Evolutionary conservation across 2,113 vertebrate species (phyloP).

Genomic region (Corythornis madagascariensis): DNA sequence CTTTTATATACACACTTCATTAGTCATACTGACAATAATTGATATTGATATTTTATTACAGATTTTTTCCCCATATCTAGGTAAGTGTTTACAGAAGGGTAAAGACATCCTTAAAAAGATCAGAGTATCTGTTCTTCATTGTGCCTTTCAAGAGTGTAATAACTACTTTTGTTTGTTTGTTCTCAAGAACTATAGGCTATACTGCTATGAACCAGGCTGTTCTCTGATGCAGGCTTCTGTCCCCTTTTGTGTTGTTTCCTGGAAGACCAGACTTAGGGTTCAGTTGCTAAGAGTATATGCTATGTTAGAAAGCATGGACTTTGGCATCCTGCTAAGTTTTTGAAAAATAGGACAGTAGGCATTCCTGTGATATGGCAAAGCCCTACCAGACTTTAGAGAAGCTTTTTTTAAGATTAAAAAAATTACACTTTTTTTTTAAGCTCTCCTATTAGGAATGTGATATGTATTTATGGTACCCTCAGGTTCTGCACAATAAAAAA

Average conservation of each 20-base stretch:
- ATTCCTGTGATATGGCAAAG: background rate
- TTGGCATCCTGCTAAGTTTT: background rate
- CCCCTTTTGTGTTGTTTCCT: background rate
- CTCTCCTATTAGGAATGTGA: constrained; percentile 62
- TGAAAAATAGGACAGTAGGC: constrained; percentile 8
- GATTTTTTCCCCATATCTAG: background rate
- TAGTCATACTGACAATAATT: background rate
- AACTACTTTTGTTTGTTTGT: background rate
- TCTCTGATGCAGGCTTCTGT: background rate
- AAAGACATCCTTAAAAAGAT: background rate
- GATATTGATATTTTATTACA: background rate
- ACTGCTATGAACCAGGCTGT: background rate
- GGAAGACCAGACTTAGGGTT: background rate
- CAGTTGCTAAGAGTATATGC: background rate
- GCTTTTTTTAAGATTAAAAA: constrained; percentile 68
- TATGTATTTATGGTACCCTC: constrained; percentile 75
- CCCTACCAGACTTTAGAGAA: constrained; percentile 29
- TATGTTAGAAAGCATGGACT: background rate
- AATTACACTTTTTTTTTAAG: constrained; percentile 72
- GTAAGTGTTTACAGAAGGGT: background rate
- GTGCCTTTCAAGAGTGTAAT: background rate
- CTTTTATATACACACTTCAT: background rate
- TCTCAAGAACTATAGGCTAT: background rate
- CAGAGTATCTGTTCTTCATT: background rate
- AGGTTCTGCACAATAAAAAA: constrained; percentile 76